A percentile compares a stretch with the other conserved stretches of the same genome.
phyloP scores from a whole-genome alignment of 2,113 vertebrate genomes.

The Sciurus niger region DNA sequence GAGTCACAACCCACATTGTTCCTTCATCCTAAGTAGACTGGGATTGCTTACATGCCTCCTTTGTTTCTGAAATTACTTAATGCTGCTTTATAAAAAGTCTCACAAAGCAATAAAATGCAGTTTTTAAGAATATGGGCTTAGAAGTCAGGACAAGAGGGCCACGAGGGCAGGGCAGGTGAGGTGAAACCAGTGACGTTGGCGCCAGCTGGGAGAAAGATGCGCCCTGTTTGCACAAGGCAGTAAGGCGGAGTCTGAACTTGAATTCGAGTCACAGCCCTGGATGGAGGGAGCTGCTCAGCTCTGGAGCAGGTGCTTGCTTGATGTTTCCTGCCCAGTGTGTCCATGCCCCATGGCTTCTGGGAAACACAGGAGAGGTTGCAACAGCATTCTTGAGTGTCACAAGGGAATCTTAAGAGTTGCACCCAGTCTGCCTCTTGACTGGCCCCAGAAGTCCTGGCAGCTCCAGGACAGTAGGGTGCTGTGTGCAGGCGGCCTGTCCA shows the following conservation, averaged over 20 bases:
- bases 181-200: background rate
- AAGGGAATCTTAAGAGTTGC: background rate
- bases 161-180: background rate
- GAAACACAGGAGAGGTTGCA: background rate
- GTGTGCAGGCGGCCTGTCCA: background rate
- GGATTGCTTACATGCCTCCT: background rate
- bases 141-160: background rate
- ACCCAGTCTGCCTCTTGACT: too few relatives aligned
- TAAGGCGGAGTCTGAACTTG: background rate
- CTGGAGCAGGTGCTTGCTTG: background rate
- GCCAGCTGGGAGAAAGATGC: background rate
- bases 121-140: background rate
- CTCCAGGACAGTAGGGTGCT: too few relatives aligned
- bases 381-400: background rate
- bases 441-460: too few relatives aligned
- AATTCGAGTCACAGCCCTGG: background rate
- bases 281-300: background rate
- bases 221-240: background rate
- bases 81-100: constrained; percentile 42
- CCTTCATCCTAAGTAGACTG: background rate
- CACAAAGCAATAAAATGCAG: background rate
- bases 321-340: background rate
- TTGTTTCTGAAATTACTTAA: background rate
- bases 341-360: background rate
- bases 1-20: too few relatives aligned